Percentiles rank a stretch among this genome's conserved stretches.
These are phyloP conservation scores for Panulirus ornatus DNA, from an alignment of 1,140 invertebrate species.

Conservation along the genomic window DNA sequence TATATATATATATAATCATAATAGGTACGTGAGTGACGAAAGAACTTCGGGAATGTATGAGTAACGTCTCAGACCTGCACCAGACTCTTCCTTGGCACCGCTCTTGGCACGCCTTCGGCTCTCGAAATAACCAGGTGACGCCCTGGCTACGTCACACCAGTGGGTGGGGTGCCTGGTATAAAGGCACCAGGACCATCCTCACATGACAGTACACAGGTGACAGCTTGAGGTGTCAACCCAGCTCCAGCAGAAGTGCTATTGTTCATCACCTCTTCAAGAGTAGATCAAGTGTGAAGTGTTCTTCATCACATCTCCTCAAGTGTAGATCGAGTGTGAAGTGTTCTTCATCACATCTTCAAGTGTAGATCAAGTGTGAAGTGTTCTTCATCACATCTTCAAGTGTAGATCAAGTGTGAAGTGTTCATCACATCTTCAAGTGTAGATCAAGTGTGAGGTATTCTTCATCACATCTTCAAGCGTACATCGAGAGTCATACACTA, in stretches of 20 bases:
- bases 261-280: background rate
- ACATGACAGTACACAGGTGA: background rate
- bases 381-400: background rate
- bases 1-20: too few relatives aligned
- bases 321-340: background rate
- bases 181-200: background rate
- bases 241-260: background rate
- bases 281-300: background rate
- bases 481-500: background rate
- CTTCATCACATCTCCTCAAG: background rate
- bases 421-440: background rate
- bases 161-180: constrained; percentile 1
- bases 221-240: background rate
- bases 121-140: background rate
- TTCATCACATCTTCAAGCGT: background rate
- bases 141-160: background rate
- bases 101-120: too few relatives aligned
- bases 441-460: background rate
- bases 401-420: background rate
- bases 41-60: too few relatives aligned
- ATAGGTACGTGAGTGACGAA: too few relatives aligned
- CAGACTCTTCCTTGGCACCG: constrained; percentile 32
- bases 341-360: background rate
- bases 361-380: background rate
- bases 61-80: too few relatives aligned